Evolutionary conservation across 2,888 invertebrate genomes (phyloP).

Genomic region (Mantis religiosa): DNA sequence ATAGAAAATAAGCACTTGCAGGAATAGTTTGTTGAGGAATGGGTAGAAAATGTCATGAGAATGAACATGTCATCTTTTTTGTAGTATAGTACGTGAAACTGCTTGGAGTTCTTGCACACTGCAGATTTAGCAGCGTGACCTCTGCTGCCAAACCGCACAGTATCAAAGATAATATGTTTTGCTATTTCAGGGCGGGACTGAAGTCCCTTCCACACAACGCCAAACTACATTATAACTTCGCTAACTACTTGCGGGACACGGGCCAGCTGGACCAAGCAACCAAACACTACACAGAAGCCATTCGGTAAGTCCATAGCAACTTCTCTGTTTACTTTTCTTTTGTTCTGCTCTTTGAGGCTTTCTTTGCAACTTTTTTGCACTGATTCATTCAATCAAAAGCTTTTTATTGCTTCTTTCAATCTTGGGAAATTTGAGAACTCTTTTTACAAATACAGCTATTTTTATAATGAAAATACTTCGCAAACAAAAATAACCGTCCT

Average conservation of each 20-base stretch:
- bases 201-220: slow-evolving; percentile 78
- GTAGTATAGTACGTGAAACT: too few relatives aligned
- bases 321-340: neutral
- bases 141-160: neutral
- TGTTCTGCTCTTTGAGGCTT: neutral
- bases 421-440: neutral
- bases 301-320: slow-evolving; percentile 57
- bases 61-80: too few relatives aligned
- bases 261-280: slow-evolving; percentile 69
- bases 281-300: slow-evolving; percentile 71
- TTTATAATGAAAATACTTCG: too few relatives aligned
- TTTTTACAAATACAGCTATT: too few relatives aligned
- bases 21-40: too few relatives aligned
- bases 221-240: slow-evolving; percentile 87
- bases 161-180: neutral
- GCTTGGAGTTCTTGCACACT: too few relatives aligned
- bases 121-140: too few relatives aligned
- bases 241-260: slow-evolving; percentile 75
- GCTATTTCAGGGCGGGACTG: slow-evolving; percentile 68
- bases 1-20: too few relatives aligned
- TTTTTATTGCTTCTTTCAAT: neutral
- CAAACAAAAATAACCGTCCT: too few relatives aligned
- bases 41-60: too few relatives aligned
- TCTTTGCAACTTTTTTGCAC: neutral
- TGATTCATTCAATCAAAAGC: neutral